A percentile compares a stretch with the other conserved stretches of the same genome.
These are phyloP conservation scores for Cetonia aurata DNA, from an alignment of 2,888 invertebrate genomes.

Conservation along the genomic window DNA sequence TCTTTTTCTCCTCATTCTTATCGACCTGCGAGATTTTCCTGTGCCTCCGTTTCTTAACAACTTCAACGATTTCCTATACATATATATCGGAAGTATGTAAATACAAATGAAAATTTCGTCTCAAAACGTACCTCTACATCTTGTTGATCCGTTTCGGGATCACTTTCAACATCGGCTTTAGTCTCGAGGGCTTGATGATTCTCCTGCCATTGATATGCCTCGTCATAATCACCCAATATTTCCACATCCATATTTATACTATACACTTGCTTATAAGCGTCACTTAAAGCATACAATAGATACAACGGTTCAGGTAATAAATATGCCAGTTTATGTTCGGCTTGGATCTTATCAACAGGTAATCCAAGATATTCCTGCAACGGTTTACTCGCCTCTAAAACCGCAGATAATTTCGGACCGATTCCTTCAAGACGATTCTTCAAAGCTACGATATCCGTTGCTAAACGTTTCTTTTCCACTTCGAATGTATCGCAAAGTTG, in stretches of 20 bases:
- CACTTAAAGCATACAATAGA: constrained; percentile 86
- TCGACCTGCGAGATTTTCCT: constrained; percentile 72
- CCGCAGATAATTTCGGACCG: constrained; percentile 80
- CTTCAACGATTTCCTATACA: constrained; percentile 59
- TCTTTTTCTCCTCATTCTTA: constrained; percentile 77
- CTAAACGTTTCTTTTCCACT: constrained; percentile 81
- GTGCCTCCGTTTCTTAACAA: constrained; percentile 75
- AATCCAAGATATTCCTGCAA: constrained; percentile 89
- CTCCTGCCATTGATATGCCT: constrained; percentile 72
- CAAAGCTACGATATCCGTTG: constrained; percentile 66
- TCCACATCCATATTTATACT: constrained; percentile 68
- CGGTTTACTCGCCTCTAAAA: constrained; percentile 86
- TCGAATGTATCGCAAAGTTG: constrained; percentile 81
- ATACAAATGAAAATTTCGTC: constrained; percentile 33
- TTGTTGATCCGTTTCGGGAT: constrained; percentile 70
- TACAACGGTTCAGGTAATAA: constrained; percentile 87
- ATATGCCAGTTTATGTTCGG: constrained; percentile 80
- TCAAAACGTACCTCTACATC: constrained; percentile 58
- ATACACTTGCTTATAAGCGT: constrained; percentile 85
- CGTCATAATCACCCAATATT: constrained; percentile 78
- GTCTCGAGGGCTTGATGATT: constrained; percentile 69
- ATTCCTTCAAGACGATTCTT: constrained; percentile 80
- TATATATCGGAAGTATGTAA: constrained; percentile 24
- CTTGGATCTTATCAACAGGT: constrained; percentile 82
- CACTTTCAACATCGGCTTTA: constrained; percentile 78